Evolutionary conservation across 2,888 invertebrate species (phyloP), one percentile per base, ranked within the genome.

Genomic region (Tachina fera): DNA sequence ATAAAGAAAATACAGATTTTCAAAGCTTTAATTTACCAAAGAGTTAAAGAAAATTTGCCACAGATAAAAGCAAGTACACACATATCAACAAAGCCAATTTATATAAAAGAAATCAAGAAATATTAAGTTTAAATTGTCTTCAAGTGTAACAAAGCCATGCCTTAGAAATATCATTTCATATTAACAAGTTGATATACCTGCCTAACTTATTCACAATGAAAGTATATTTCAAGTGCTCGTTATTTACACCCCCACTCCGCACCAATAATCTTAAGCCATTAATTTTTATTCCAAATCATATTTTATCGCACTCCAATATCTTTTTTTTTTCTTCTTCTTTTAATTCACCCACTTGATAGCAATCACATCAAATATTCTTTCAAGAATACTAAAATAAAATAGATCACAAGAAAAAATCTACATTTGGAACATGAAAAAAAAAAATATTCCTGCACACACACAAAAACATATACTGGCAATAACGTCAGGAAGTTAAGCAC

Each of bases 401-500:
- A 13, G n/a, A 61, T 41, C 11, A 58, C 11, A 14, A 22, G 8
- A 47, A 58, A 31, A 13, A 51, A 63, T 43, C 51, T 51, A n/a
- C 22, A 49, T 19, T 22, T 22, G n/a, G n/a, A n/a, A n/a, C n/a
- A n/a, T n/a, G 19, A 67, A 65, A 53, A 56, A 41, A 13, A 78
- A 53, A 8, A n/a, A 14, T 58, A 60, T 60, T 74, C 41, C 58
- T 60, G 67, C 67, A 74, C 60, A 60, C 13, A 72, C 43, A 71
- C 72, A 39, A 13, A 19, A 9, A 51, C 43, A 49, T 61, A 5
- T 19, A 39, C 39, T 51, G 61, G 13, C 22, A 65, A 41, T 49
- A 68, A 43, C n/a, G 9, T 11, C 49, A 74, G 22, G 10, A 81
- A 74, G 65, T 60, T 74, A 68, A 74, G 81, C 87, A 82, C 88